A percentile compares a stretch with the other conserved stretches of the same genome.
Conservation (phyloP, 2,888 invertebrate genomes). For the Hirudinaria manillensis region DNA sequence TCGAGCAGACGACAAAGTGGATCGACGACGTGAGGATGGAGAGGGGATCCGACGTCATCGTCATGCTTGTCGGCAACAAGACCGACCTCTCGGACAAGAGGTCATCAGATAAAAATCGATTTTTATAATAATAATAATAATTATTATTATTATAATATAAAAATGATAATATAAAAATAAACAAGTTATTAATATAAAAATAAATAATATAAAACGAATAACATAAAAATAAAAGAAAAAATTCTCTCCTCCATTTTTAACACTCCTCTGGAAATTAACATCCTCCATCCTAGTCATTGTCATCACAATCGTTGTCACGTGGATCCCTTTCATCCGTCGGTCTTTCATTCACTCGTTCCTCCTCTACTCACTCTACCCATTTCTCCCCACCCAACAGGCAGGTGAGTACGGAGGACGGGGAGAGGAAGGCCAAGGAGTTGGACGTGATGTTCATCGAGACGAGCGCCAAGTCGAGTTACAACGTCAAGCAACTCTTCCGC, state of each 20-base stretch:
- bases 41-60: constrained; percentile 96
- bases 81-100: constrained; percentile 97
- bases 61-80: constrained; percentile 97
- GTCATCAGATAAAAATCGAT: constrained; percentile 51
- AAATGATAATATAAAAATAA: too few species aligned
- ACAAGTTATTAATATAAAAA: too few species aligned
- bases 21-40: constrained; percentile 99
- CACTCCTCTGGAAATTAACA: too few species aligned
- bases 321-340: too few species aligned
- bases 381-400: constrained; percentile 48
- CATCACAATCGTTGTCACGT: too few species aligned
- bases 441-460: constrained; percentile 99
- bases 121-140: background rate
- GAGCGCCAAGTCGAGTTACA: constrained; percentile 97
- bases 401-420: constrained; percentile 95
- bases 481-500: constrained; percentile 87
- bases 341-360: background rate
- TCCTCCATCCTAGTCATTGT: too few species aligned
- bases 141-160: background rate
- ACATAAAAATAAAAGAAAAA: too few species aligned
- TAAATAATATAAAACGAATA: too few species aligned
- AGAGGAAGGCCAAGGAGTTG: constrained; percentile 94
- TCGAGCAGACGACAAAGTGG: constrained; percentile 99
- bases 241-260: too few species aligned
- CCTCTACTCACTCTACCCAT: background rate